phyloP scores from a whole-genome alignment of 2,888 invertebrate species.

The Microctonus hyperodae region DNA sequence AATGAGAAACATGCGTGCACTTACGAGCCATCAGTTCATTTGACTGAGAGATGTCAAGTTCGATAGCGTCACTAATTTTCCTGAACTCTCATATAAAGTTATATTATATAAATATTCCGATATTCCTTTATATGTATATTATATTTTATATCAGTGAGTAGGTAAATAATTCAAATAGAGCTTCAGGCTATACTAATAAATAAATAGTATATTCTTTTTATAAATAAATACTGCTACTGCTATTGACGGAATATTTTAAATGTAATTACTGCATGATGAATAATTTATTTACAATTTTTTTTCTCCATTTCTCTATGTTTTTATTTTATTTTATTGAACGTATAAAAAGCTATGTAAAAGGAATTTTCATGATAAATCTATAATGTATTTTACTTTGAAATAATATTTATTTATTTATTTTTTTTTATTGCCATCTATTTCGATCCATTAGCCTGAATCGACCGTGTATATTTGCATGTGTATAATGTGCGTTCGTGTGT shows the following conservation, averaged over 20 bases:
- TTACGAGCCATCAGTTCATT: slow-evolving; percentile 17
- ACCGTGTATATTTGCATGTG: too few relatives aligned
- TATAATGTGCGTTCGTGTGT: neutral
- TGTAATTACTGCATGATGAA: neutral
- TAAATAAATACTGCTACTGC: too few relatives aligned
- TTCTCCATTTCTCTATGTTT: too few relatives aligned
- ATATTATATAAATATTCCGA: neutral
- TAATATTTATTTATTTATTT: neutral
- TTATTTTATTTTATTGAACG: too few relatives aligned
- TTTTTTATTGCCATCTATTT: slow-evolving; percentile 7
- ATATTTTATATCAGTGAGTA: too few relatives aligned
- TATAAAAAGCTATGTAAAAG: too few relatives aligned
- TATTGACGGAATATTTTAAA: neutral
- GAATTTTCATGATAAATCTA: too few relatives aligned
- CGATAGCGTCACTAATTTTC: slow-evolving; percentile 18
- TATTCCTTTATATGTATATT: slow-evolving; percentile 3
- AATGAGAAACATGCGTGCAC: slow-evolving; percentile 16
- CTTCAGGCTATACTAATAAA: too few relatives aligned
- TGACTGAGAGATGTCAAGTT: slow-evolving; percentile 15
- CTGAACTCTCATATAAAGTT: neutral
- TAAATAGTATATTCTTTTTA: too few relatives aligned
- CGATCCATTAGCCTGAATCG: slow-evolving; percentile 23
- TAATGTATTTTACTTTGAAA: neutral
- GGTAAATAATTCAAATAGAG: too few relatives aligned
- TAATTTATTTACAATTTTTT: too few relatives aligned